Base-by-base conservation (phyloP, 2,113 vertebrate genomes). In the Perognathus longimembris region DNA sequence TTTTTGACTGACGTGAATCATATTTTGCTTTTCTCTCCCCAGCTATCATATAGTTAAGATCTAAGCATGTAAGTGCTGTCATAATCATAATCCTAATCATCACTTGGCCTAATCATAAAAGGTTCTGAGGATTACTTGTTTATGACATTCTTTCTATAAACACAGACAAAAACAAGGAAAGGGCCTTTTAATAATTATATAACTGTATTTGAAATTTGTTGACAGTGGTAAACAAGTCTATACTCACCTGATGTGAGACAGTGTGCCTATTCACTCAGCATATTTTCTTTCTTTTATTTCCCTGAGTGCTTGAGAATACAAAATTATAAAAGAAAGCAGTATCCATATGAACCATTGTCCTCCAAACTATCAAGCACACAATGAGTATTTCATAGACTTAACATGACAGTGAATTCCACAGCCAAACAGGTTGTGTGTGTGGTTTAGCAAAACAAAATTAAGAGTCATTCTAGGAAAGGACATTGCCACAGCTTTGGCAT, bases 391-490 rank as follows among this genome's bases (percentile, higher is more conserved):
- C 18, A 85, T 96, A 96, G 96, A 97, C 92, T 95, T 89, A 89
- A 67, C 40, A 50, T 3, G 0, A 64, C 93, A 93, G 67, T 24
- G 92, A 87, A 93, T n/a, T 64, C 74, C 95, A 92, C 0, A 30
- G 94, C 92, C 93, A 95, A 97, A 97, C 95, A 95, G 66, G 89
- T 96, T 97, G 95, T 94, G 86, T 93, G 95, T 95, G 93, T 59
- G 94, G 96, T 70, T 97, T 96, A 92, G 92, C 32, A 85, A 97
- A 98, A 98, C 97, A 95, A 92, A 97, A 98, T 96, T 97, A 98
- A 94, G 97, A 97, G 97, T 97, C 96, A 90, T 96, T 73, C 96
- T 95, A 94, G 97, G 92, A 95, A 95, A 98, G 97, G 97, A 97
- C 97, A 96, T 96, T 91, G 97, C 97, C 97, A 97, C 97, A 97